These are phyloP conservation scores for Pocillopora grandis DNA, from an alignment of 92 coral and sea anemone genomes.

Conservation along the genomic window DNA sequence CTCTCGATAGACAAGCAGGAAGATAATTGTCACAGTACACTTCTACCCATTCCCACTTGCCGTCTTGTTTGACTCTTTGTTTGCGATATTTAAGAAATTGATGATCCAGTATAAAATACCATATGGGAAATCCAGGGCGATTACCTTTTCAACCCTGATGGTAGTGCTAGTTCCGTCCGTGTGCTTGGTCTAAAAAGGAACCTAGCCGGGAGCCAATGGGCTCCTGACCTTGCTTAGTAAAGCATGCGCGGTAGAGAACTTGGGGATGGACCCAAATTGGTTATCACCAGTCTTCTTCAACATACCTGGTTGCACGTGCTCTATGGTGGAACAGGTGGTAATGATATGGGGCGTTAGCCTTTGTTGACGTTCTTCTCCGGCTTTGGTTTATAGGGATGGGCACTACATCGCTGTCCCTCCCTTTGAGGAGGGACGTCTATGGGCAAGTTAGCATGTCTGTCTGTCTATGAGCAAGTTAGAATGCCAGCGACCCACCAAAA, in stretches of 20 bases:
- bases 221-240: neutral
- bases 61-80: no score
- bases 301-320: neutral
- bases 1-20: no score
- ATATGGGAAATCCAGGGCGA: no score
- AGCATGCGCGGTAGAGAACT: neutral
- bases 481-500: neutral
- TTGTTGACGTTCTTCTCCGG: slow-evolving; percentile 5
- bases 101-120: no score
- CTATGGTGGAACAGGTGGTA: neutral
- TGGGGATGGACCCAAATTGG: slow-evolving; percentile 4
- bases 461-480: no score
- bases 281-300: neutral
- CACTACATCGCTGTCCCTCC: slow-evolving; percentile 6
- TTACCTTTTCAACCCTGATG: neutral
- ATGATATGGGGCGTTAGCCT: neutral
- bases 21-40: no score
- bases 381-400: slow-evolving; percentile 17
- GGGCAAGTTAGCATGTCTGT: no score
- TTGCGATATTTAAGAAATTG: no score
- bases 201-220: no score
- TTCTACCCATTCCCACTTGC: no score
- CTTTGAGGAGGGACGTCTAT: neutral
- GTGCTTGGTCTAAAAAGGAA: neutral
- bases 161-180: neutral